Conservation (phyloP, 2,797 vertebrate genomes). For the Syngnathus rostellatus region DNA sequence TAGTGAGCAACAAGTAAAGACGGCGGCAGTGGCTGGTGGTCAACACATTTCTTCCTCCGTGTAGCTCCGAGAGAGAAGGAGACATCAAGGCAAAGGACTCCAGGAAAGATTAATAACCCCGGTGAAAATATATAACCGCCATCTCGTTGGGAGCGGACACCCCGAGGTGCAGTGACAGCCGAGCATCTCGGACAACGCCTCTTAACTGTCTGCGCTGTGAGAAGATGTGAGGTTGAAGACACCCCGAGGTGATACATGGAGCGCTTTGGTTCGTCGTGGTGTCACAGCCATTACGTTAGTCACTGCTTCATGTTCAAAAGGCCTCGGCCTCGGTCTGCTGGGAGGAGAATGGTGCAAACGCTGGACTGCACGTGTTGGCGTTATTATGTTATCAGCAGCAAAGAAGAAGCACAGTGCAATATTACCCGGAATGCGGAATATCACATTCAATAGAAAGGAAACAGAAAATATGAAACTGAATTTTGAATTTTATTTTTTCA, state of each 20-base stretch:
- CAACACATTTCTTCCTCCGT: constrained; percentile 1
- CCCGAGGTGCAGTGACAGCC: constrained; percentile 31
- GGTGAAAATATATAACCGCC: constrained; percentile 21
- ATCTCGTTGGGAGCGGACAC: constrained; percentile 23
- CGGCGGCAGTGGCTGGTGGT: background rate
- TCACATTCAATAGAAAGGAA: background rate
- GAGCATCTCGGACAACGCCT: constrained; percentile 32
- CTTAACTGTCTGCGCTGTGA: constrained; percentile 21
- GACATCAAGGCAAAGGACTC: constrained; percentile 23
- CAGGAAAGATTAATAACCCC: constrained; percentile 38
- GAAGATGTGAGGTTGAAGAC: constrained; percentile 38
- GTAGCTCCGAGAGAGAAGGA: constrained; percentile 2
- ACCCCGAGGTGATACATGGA: constrained; percentile 37
- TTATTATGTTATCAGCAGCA: constrained; percentile 1
- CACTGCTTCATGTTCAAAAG: constrained; percentile 39
- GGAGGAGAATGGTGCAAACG: constrained; percentile 16
- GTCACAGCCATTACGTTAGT: constrained; percentile 32
- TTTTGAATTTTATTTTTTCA: too few species aligned
- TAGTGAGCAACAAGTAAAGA: background rate
- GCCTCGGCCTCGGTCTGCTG: constrained; percentile 14
- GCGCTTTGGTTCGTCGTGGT: constrained; percentile 43
- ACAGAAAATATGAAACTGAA: too few species aligned
- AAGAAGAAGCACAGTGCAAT: too few species aligned
- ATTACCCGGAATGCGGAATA: background rate
- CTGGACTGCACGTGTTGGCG: constrained; percentile 9